Evolutionary conservation across 2,113 vertebrate species (phyloP).

Genomic region (Cryptotis parvus): DNA sequence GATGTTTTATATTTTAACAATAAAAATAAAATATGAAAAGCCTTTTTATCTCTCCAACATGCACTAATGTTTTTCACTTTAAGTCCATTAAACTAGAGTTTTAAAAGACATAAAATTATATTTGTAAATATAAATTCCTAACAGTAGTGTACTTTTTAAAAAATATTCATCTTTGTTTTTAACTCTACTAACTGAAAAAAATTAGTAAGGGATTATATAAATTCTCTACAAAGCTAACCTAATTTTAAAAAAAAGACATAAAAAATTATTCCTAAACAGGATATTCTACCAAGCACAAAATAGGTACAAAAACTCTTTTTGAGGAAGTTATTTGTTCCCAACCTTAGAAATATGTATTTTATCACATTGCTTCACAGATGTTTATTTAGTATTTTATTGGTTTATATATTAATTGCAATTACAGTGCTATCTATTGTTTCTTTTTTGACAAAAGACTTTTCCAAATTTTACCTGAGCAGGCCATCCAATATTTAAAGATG

Average conservation of each 20-base stretch:
- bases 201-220: conserved; percentile 11
- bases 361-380: background rate
- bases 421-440: background rate
- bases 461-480: background rate
- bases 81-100: conserved; percentile 27
- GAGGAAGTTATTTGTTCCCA: background rate
- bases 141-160: background rate
- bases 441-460: conserved; percentile 43
- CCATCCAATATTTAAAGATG: background rate
- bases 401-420: conserved; percentile 17
- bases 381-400: background rate
- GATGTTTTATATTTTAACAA: conserved; percentile 35
- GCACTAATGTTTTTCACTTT: conserved; percentile 32
- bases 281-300: conserved; percentile 50
- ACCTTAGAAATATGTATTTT: background rate
- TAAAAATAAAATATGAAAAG: conserved; percentile 31
- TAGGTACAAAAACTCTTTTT: conserved; percentile 8
- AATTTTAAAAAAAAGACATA: background rate
- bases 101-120: background rate
- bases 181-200: conserved; percentile 42
- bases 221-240: background rate
- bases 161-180: conserved; percentile 37
- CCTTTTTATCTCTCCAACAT: background rate
- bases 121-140: background rate
- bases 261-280: conserved; percentile 46